Evolutionary conservation across 2,113 vertebrate species (phyloP).

Genomic region (Mastomys natalensis): DNA sequence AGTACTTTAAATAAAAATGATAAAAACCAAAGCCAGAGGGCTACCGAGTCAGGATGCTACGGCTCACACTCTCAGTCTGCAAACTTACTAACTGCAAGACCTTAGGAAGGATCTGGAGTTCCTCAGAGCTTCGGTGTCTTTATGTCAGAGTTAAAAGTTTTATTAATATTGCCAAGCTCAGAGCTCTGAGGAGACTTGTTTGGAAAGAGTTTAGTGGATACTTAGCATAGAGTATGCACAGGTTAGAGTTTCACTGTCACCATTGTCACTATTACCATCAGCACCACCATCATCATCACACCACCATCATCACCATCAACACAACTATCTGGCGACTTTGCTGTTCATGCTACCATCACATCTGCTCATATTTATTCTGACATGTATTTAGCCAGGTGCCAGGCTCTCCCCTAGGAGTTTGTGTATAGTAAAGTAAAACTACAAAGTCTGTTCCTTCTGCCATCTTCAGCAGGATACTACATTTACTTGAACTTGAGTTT

Average conservation of each 20-base stretch:
- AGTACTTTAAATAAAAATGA: neutral
- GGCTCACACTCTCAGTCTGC: neutral
- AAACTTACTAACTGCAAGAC: neutral
- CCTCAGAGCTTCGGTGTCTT: neutral
- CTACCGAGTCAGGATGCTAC: neutral
- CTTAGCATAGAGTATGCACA: neutral
- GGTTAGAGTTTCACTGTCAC: neutral
- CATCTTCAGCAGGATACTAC: neutral
- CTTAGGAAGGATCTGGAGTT: neutral
- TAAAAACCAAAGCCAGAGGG: neutral
- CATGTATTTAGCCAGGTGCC: neutral
- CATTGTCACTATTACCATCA: neutral
- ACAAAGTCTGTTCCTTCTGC: neutral
- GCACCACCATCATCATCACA: neutral
- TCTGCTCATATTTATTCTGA: neutral
- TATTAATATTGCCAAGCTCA: neutral
- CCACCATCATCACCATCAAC: neutral
- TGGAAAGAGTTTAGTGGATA: neutral
- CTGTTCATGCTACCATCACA: neutral
- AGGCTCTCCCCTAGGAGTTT: neutral
- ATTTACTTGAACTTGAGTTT: neutral
- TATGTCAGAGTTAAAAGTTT: neutral
- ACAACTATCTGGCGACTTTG: neutral
- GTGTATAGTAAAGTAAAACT: neutral
- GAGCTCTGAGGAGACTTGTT: neutral